These are phyloP conservation scores for Crenuchus spilurus DNA, from an alignment of 2,797 vertebrate species.

Conservation along the genomic window DNA sequence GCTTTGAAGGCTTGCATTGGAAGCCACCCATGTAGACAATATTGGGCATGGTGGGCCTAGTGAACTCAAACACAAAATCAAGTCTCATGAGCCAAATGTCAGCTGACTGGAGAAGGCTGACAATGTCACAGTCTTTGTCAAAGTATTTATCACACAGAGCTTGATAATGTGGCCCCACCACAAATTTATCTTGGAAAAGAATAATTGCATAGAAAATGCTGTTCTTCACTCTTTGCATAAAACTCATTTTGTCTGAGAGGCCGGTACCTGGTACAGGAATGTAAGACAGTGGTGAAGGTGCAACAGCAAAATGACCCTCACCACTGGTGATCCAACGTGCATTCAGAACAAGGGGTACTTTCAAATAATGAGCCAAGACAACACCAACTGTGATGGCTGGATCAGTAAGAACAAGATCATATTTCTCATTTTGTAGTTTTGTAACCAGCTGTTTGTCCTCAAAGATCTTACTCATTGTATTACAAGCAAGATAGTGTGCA, in stretches of 20 bases:
- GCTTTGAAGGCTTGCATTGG: conserved; percentile 73
- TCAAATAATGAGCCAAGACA: conserved; percentile 71
- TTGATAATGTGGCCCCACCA: conserved; percentile 61
- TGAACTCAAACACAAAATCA: conserved; percentile 81
- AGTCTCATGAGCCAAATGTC: conserved; percentile 80
- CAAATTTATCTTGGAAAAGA: conserved; percentile 53
- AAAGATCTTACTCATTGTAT: conserved; percentile 45
- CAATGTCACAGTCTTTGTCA: conserved; percentile 65
- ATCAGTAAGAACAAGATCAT: conserved; percentile 74
- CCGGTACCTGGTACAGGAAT: conserved; percentile 69
- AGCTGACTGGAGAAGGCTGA: conserved; percentile 68
- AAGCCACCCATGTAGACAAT: conserved; percentile 77
- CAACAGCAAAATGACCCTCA: conserved; percentile 71
- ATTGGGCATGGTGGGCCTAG: conserved; percentile 80
- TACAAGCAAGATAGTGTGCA: conserved; percentile 48
- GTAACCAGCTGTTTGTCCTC: conserved; percentile 60
- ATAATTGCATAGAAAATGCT: conserved; percentile 59
- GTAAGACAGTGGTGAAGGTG: conserved; percentile 76
- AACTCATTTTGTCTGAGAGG: conserved; percentile 73
- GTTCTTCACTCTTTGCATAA: conserved; percentile 72
- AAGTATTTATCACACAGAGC: conserved; percentile 67
- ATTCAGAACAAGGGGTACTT: conserved; percentile 72
- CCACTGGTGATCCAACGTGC: conserved; percentile 71
- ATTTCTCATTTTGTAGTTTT: conserved; percentile 61
- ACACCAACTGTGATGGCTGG: conserved; percentile 64